Percentiles rank a stretch among this genome's conserved stretches.
These are phyloP conservation scores for Torymus aiolomorphi DNA, from an alignment of 2,888 invertebrate species.

Conservation along the genomic window DNA sequence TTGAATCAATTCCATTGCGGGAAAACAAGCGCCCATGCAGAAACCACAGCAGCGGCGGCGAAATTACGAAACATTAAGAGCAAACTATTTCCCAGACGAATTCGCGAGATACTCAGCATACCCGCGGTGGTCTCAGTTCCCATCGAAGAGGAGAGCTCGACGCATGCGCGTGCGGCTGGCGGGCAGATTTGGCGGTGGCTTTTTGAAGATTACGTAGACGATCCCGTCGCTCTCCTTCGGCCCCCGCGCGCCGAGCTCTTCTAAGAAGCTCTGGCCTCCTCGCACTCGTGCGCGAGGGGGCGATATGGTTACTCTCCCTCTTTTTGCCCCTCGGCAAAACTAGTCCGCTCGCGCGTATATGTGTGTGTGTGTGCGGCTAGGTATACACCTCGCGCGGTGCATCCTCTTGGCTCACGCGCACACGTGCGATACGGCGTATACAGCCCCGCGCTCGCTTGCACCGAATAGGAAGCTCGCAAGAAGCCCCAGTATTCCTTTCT, in stretches of 20 bases:
- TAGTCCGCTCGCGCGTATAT: background rate
- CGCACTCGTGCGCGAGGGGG: background rate
- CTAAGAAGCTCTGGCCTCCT: no score
- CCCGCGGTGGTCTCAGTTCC: background rate
- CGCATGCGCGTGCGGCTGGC: no score
- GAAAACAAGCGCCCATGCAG: no score
- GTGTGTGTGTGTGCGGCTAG: no score
- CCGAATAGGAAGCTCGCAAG: conserved; percentile 16
- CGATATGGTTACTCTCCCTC: background rate
- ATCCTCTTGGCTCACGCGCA: no score
- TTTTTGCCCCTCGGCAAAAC: conserved; percentile 32
- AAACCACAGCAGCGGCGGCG: no score
- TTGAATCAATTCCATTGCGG: no score
- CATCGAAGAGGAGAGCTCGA: background rate
- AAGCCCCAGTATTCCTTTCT: conserved; percentile 62
- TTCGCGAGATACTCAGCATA: background rate
- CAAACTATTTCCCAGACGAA: background rate
- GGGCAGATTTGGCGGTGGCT: background rate
- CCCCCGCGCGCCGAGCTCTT: background rate
- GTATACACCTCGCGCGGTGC: no score
- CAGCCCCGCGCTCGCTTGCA: background rate
- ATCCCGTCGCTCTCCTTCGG: background rate
- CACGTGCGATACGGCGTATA: no score
- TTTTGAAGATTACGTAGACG: conserved; percentile 11
- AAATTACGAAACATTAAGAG: no score